Percentiles rank a stretch among this genome's conserved stretches.
Conservation (phyloP, 2,797 vertebrate genomes). For the Acomys russatus region DNA sequence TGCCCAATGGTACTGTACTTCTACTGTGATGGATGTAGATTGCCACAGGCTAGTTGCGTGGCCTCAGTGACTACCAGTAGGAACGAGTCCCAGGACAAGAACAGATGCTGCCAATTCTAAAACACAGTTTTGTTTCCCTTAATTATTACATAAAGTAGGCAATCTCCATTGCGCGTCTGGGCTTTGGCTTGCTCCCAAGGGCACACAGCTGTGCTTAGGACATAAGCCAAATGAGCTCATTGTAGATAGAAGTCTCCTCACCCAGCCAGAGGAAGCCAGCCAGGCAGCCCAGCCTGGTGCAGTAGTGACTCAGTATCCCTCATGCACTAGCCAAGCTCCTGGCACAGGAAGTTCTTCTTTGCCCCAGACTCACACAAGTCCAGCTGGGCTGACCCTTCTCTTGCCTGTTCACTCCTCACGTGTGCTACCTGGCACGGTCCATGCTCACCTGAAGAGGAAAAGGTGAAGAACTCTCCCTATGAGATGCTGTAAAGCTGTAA, state of each 20-base stretch:
- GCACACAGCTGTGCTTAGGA: constrained; percentile 11
- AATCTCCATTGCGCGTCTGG: neutral
- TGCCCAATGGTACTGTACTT: neutral
- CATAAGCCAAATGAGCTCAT: neutral
- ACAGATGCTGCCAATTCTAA: neutral
- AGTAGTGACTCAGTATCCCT: neutral
- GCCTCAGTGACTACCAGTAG: neutral
- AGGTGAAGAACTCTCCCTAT: constrained; percentile 22
- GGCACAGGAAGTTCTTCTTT: neutral
- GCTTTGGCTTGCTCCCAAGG: neutral
- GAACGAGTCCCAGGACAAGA: neutral
- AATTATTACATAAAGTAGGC: constrained; percentile 35
- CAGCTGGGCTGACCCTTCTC: neutral
- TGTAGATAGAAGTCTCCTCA: neutral
- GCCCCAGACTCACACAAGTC: neutral
- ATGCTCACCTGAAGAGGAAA: neutral
- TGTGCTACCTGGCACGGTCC: neutral
- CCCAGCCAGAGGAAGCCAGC: neutral
- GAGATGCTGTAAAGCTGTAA: neutral
- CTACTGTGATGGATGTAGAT: neutral
- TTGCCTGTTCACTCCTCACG: neutral
- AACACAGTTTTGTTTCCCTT: constrained; percentile 36
- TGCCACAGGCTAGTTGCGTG: fast-evolving
- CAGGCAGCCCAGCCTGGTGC: neutral
- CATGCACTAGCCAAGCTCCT: fast-evolving